Conservation (phyloP, 2,888 invertebrate genomes). For the Drosophila neotestacea region DNA sequence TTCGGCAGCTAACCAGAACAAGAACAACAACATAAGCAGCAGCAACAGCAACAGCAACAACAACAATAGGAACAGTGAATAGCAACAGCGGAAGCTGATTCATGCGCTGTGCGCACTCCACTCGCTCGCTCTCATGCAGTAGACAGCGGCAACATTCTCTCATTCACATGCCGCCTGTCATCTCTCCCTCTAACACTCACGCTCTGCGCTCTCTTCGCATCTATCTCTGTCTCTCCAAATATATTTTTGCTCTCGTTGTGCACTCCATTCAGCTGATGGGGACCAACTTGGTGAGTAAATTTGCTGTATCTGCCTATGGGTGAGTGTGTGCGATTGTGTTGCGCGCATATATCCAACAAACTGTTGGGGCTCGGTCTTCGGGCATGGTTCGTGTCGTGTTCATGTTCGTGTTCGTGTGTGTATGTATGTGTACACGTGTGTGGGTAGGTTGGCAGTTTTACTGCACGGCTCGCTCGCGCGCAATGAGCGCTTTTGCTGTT, state of each 20-base stretch:
- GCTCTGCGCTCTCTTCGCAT: conserved; percentile 3
- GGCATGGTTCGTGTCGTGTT: conserved; percentile 32
- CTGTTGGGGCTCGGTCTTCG: conserved; percentile 65
- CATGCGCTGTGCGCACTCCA: conserved; percentile 63
- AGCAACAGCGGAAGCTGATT: conserved; percentile 74
- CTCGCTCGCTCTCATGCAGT: conserved; percentile 42
- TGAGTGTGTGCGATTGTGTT: conserved; percentile 12
- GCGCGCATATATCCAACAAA: conserved; percentile 59
- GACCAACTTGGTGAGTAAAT: conserved; percentile 64
- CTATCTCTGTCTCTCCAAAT: conserved; percentile 16
- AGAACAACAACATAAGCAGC: conserved; percentile 30
- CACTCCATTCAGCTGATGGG: conserved; percentile 51
- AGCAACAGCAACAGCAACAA: conserved; percentile 9
- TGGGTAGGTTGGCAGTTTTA: conserved; percentile 65
- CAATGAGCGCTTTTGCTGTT: conserved; percentile 74
- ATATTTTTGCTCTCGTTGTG: conserved; percentile 30
- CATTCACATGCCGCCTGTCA: conserved; percentile 2
- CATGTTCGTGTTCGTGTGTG: conserved; percentile 19
- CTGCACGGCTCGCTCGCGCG: conserved; percentile 58
- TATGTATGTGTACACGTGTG: conserved; percentile 22
- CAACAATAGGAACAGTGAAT: conserved; percentile 38
- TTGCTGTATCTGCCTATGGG: conserved; percentile 39
- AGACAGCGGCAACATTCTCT: conserved; percentile 35
- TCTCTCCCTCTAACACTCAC: conserved; percentile 46
- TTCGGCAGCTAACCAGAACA: conserved; percentile 51